phyloP scores from a whole-genome alignment of 92 coral and sea anemone species.

The Phenganax marumi region DNA sequence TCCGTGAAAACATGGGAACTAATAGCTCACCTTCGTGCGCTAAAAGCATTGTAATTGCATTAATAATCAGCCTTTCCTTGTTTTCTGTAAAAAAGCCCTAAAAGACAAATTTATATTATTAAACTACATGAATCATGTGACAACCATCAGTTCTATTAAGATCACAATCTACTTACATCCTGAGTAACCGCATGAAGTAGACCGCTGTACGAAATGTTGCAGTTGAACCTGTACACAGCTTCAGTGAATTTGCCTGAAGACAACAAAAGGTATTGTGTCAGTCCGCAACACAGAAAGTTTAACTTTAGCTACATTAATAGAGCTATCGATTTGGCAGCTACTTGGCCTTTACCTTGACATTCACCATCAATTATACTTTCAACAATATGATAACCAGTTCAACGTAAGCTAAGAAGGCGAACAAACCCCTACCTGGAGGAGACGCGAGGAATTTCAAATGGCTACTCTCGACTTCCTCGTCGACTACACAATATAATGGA shows the following conservation, averaged over 20 bases:
- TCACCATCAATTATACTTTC: too few species aligned
- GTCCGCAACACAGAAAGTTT: too few species aligned
- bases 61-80: constrained; percentile 82
- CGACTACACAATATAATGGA: constrained; percentile 82
- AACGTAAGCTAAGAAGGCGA: too few species aligned
- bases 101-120: background rate
- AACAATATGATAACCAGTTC: too few species aligned
- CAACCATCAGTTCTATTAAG: too few species aligned
- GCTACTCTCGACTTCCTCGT: constrained; percentile 94
- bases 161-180: constrained; percentile 65
- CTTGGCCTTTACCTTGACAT: too few species aligned
- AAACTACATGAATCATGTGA: background rate
- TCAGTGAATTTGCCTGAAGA: constrained; percentile 73
- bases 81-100: constrained; percentile 95
- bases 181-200: constrained; percentile 94
- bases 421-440: constrained; percentile 68
- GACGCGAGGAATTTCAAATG: constrained; percentile 84
- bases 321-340: too few species aligned
- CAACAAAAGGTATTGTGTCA: background rate
- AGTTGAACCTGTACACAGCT: constrained; percentile 83
- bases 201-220: constrained; percentile 92
- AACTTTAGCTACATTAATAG: too few species aligned
- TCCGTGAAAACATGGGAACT: background rate
- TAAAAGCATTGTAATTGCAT: constrained; percentile 85
- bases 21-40: constrained; percentile 74